Base-by-base conservation (phyloP, 1,140 invertebrate species). In the Cotesia glomerata region DNA sequence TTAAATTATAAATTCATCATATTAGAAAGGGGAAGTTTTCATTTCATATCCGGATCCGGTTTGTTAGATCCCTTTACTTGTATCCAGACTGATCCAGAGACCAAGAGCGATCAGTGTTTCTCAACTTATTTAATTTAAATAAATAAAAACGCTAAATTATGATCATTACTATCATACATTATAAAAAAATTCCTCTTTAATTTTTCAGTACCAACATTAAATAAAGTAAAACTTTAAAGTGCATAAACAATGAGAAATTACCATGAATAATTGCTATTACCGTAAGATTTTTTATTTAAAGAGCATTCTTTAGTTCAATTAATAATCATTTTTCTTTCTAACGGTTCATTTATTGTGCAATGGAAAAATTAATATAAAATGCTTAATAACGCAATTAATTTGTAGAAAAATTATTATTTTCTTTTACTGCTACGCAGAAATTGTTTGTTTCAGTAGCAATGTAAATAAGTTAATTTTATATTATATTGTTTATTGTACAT, bases 11-110 rank as follows among this genome's bases (percentile, higher is more conserved):
- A 14, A 56, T 16, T 56, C 16, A 16, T 56, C 52, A 5, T 18
- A 56, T 18, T 56, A 18, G 52, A 56, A 61, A 64, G 62, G 62
- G 62, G 62, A 64, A 34, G 36, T 64, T 64, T 64, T 18, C 62
- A 64, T 64, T 64, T 18, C 62, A 64, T 64, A 64, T 64, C 62
- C 62, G 62, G 62, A 64, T 64, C 62, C 62, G 34, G 62, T 64
- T 36, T 36, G 11, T 14, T 64, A 18, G 35, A 64, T 64, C 62
- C 62, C 62, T 64, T 64, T 35, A 5, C 2, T 8, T 39, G n/a
- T 36, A 45, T 45, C 39, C 39, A 45, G 39, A 45, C 39, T 45
- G 39, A 45, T 45, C 39, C 39, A 45, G 39, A 45, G 39, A 45
- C 7, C 2, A 39, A 39, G 9, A 35, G 5, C 35, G 62, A 35